Percentiles rank a stretch among this genome's conserved stretches.
Evolutionary conservation across 2,888 invertebrate genomes (phyloP).

Genomic region (Chalcosyrphus nemorum): DNA sequence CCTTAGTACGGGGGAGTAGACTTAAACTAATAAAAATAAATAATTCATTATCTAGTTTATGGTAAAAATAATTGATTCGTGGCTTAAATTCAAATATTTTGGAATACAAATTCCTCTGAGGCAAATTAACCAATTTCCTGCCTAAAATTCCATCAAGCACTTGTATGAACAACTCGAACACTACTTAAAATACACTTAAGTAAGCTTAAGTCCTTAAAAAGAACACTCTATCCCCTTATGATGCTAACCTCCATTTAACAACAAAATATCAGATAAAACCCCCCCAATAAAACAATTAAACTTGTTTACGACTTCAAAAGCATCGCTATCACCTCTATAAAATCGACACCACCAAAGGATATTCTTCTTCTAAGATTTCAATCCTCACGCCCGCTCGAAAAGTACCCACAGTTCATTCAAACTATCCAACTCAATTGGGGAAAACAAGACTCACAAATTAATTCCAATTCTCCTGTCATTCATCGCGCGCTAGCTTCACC

Average conservation of each 20-base stretch:
- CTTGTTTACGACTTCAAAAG: not conserved
- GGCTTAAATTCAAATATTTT: no score
- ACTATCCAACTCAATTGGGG: not conserved
- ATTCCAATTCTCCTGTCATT: conserved; percentile 23
- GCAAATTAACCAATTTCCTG: no score
- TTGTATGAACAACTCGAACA: no score
- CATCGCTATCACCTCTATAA: not conserved
- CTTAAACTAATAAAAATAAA: no score
- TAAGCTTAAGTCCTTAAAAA: no score
- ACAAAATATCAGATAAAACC: not conserved
- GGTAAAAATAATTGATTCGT: no score
- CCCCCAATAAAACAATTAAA: not conserved
- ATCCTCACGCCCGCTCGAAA: not conserved
- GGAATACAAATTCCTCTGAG: no score
- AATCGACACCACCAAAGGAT: not conserved
- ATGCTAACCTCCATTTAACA: not conserved
- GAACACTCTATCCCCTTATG: no score
- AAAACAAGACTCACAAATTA: conserved; percentile 25
- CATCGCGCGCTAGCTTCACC: conserved; percentile 16
- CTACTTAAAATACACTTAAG: no score
- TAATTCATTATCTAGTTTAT: no score
- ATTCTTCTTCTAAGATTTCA: not conserved
- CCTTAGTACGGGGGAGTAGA: no score
- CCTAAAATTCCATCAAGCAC: no score
- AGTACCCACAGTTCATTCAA: not conserved